Conservation (phyloP, 2,888 invertebrate species). For the Athalia rosae region DNA sequence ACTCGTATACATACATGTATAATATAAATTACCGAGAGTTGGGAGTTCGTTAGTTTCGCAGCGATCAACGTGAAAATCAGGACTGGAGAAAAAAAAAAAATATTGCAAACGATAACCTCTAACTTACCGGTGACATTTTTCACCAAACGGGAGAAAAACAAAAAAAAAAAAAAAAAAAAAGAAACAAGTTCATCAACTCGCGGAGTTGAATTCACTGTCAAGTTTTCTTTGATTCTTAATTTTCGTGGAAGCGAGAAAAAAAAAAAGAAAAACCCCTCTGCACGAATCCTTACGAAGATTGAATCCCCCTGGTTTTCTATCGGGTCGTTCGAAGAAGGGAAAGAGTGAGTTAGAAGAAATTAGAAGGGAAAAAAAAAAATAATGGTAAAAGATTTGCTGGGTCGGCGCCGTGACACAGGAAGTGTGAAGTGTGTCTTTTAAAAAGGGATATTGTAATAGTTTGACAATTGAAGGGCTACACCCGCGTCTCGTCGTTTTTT, state of each 20-base stretch:
- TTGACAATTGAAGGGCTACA: slow-evolving; percentile 18
- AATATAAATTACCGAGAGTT: slow-evolving; percentile 35
- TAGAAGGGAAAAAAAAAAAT: background rate
- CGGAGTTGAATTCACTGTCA: background rate
- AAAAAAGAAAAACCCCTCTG: background rate
- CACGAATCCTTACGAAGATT: too few relatives aligned
- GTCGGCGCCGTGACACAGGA: slow-evolving; percentile 26
- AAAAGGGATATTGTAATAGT: slow-evolving; percentile 15
- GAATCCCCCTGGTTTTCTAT: too few relatives aligned
- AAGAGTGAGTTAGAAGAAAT: background rate
- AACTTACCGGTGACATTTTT: background rate
- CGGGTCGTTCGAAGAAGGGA: background rate
- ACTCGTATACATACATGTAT: background rate
- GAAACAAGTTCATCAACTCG: background rate
- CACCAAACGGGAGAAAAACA: background rate
- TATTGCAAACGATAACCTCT: background rate
- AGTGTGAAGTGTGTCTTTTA: slow-evolving; percentile 22
- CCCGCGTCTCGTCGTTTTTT: background rate
- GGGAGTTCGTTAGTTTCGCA: slow-evolving; percentile 1
- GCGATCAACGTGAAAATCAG: background rate
- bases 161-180: background rate
- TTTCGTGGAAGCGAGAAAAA: too few relatives aligned
- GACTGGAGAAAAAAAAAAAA: background rate
- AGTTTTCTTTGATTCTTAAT: background rate
- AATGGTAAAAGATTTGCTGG: background rate